These are phyloP conservation scores for Tachyglossus aculeatus DNA, from an alignment of 2,797 vertebrate species.

Conservation along the genomic window DNA sequence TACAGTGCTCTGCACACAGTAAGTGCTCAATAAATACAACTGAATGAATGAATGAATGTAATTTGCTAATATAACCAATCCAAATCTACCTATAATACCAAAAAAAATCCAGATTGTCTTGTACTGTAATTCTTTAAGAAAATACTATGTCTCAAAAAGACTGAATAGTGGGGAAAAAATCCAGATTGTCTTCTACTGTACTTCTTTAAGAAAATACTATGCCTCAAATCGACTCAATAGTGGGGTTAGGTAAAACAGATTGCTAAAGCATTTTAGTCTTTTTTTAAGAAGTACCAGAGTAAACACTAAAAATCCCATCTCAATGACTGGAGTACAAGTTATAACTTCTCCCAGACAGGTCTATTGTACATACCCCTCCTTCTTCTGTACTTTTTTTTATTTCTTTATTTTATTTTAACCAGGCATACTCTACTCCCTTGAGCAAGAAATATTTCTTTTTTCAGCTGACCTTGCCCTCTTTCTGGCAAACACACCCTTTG, in stretches of 20 bases:
- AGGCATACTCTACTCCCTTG: slow-evolving; percentile 1
- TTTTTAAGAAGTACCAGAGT: slow-evolving; percentile 36
- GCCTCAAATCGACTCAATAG: slow-evolving; percentile 27
- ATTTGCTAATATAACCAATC: too few species aligned
- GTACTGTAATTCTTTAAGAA: slow-evolving; percentile 47
- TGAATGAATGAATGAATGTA: too few species aligned
- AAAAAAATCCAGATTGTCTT: too few species aligned
- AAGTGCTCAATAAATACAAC: too few species aligned
- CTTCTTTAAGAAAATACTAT: slow-evolving; percentile 35
- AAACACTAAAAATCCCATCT: slow-evolving; percentile 49
- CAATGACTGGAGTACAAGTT: slow-evolving; percentile 56
- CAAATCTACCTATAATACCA: too few species aligned
- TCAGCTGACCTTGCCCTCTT: slow-evolving; percentile 30
- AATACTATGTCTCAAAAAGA: slow-evolving; percentile 12
- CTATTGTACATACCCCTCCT: slow-evolving; percentile 10
- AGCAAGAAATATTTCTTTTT: slow-evolving; percentile 50
- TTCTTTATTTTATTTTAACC: slow-evolving; percentile 48
- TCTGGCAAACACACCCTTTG: slow-evolving; percentile 2
- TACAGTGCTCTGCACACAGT: too few species aligned
- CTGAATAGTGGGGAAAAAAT: slow-evolving; percentile 17
- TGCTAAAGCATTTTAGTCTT: slow-evolving; percentile 48
- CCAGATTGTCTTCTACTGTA: too few species aligned
- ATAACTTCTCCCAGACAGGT: slow-evolving; percentile 38
- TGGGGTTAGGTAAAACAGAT: slow-evolving; percentile 30
- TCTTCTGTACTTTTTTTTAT: slow-evolving; percentile 23